phyloP scores from a whole-genome alignment of 2,888 invertebrate genomes.

The Apeira syringaria region DNA sequence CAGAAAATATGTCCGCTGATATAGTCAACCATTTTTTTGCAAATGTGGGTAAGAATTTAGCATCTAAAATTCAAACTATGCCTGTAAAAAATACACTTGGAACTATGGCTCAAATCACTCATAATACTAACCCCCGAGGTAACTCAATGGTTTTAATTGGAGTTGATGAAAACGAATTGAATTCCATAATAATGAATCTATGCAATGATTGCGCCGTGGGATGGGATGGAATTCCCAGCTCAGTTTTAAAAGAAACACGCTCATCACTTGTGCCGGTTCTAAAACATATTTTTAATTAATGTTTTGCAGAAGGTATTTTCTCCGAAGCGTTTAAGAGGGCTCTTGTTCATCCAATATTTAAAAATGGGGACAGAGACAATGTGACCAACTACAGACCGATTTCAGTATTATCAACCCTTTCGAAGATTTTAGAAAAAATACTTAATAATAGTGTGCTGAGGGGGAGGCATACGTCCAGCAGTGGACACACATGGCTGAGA shows the following conservation, averaged over 20 bases:
- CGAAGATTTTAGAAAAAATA: constrained; percentile 10
- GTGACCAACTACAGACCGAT: no score
- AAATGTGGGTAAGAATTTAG: no score
- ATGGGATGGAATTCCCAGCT: constrained; percentile 13
- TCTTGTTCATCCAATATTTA: constrained; percentile 14
- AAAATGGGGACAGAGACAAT: constrained; percentile 11
- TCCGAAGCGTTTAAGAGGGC: constrained; percentile 13
- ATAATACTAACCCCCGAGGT: no score
- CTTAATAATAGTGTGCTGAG: constrained; percentile 8
- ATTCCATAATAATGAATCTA: background rate
- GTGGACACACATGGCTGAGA: no score
- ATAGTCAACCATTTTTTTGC: no score
- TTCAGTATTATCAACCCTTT: no score
- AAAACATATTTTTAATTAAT: constrained; percentile 6
- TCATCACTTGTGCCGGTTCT: background rate
- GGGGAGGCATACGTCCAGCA: no score
- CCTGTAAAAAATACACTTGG: no score
- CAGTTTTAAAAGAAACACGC: constrained; percentile 4
- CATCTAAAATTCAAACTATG: no score
- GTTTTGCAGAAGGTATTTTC: constrained; percentile 8
- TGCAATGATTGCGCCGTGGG: constrained; percentile 8
- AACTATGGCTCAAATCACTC: no score
- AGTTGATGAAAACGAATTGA: constrained; percentile 9
- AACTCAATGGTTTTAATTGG: no score
- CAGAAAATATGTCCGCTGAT: no score